Evolutionary conservation across 2,888 invertebrate species (phyloP).

Genomic region (Rhagonycha lutea): DNA sequence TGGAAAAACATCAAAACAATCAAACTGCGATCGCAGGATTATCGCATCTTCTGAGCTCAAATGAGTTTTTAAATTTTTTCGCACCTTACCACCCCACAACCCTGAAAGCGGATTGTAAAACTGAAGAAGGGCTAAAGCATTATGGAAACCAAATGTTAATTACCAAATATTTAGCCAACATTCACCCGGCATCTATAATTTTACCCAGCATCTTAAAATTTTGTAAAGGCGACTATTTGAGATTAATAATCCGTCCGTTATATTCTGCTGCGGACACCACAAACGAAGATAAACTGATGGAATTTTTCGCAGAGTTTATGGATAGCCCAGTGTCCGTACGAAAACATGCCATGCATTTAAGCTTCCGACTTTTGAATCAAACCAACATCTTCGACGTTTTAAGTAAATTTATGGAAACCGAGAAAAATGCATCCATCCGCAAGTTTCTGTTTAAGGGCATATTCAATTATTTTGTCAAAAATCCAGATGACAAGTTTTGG

Average conservation of each 20-base stretch:
- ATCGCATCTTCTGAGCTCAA: background rate
- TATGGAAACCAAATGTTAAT: slow-evolving; percentile 1
- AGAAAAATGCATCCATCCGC: slow-evolving; percentile 9
- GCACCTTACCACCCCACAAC: background rate
- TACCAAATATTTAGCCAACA: slow-evolving; percentile 6
- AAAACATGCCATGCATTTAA: slow-evolving; percentile 23
- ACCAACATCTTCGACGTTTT: background rate
- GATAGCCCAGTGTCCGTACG: slow-evolving; percentile 14
- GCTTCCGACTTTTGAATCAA: slow-evolving; percentile 8
- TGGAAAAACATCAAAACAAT: background rate
- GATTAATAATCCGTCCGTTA: slow-evolving; percentile 9
- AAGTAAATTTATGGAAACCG: too few relatives aligned
- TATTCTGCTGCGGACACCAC: slow-evolving; percentile 9
- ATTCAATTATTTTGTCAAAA: slow-evolving; percentile 14
- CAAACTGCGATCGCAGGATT: background rate
- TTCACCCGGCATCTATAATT: too few relatives aligned
- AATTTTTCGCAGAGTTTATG: slow-evolving; percentile 9
- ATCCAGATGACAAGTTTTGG: slow-evolving; percentile 10
- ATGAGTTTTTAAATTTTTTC: background rate
- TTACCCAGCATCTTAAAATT: slow-evolving; percentile 14
- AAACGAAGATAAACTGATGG: slow-evolving; percentile 15
- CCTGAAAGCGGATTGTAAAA: background rate
- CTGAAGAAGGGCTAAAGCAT: background rate
- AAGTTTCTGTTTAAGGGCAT: slow-evolving; percentile 10
- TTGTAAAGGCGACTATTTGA: slow-evolving; percentile 21